These are phyloP conservation scores for Neotoxoptera formosana DNA, from an alignment of 1,140 invertebrate genomes.

Conservation along the genomic window DNA sequence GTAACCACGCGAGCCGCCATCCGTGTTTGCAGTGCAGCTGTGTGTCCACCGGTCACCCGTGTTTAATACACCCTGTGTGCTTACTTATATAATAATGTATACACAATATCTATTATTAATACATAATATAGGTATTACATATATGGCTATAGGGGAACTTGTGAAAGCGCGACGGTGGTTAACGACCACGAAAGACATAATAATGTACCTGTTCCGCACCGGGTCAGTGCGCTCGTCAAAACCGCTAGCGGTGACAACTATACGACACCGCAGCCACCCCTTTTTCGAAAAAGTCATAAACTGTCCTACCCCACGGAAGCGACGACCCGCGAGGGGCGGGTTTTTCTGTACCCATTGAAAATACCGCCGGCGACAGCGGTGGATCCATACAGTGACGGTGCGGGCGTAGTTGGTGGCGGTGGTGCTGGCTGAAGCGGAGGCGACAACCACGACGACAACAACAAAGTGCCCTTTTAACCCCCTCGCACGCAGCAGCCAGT, in stretches of 20 bases:
- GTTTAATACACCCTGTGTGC: not conserved
- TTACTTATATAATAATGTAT: not conserved
- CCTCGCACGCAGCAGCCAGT: not conserved
- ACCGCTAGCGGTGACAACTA: not conserved
- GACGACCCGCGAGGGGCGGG: not conserved
- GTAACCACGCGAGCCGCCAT: not conserved
- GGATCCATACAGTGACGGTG: not conserved
- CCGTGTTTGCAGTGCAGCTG: not conserved
- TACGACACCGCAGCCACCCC: not conserved
- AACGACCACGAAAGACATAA: not conserved
- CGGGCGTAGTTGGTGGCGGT: not conserved
- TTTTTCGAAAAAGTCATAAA: not conserved
- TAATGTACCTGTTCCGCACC: not conserved
- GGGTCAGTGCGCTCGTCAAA: not conserved
- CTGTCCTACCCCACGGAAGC: slow-evolving; percentile 40
- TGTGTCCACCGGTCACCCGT: not conserved
- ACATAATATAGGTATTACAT: too few relatives aligned
- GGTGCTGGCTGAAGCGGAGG: not conserved
- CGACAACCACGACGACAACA: not conserved
- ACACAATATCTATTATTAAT: not conserved
- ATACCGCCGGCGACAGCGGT: not conserved
- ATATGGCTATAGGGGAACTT: not conserved
- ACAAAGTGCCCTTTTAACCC: slow-evolving; percentile 52
- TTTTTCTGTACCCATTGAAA: slow-evolving; percentile 12
- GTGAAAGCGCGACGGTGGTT: not conserved